Percentiles rank a stretch among this genome's conserved stretches.
Conservation (phyloP, 2,113 vertebrate species). For the Haplochromis vanheusdeni region DNA sequence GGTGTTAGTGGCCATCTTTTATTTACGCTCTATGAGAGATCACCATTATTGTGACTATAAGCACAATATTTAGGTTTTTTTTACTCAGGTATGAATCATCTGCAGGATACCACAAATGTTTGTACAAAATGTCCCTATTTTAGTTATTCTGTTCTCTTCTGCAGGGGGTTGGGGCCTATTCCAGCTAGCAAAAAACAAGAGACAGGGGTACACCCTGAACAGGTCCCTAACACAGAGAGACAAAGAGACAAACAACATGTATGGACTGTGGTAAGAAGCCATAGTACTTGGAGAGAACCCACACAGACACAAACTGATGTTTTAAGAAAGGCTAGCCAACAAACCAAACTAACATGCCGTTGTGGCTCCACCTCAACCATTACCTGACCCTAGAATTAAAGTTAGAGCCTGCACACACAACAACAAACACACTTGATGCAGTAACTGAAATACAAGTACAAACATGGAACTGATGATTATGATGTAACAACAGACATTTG, state of each 20-base stretch:
- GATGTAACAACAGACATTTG: background rate
- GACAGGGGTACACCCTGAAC: background rate
- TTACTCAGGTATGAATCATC: background rate
- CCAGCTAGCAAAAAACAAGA: background rate
- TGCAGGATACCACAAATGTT: background rate
- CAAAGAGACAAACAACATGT: background rate
- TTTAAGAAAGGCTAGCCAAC: background rate
- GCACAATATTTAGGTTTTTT: background rate
- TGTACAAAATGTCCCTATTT: background rate
- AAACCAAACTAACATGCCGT: background rate
- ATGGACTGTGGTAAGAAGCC: background rate
- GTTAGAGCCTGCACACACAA: constrained; percentile 53
- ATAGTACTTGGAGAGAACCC: rapidly evolving
- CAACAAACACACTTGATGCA: background rate
- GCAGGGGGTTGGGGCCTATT: background rate
- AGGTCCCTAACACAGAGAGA: background rate
- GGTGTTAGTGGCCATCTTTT: background rate
- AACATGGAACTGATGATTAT: background rate
- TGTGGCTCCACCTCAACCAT: constrained; percentile 71
- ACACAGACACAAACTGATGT: background rate
- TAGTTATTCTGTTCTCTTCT: background rate
- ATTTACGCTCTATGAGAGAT: background rate
- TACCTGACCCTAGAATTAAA: constrained; percentile 93
- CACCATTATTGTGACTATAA: background rate
- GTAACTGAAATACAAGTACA: background rate